Evolutionary conservation across 1,140 invertebrate species (phyloP), one percentile per base, ranked within the genome.

Genomic region (Aradophagus sp.): DNA sequence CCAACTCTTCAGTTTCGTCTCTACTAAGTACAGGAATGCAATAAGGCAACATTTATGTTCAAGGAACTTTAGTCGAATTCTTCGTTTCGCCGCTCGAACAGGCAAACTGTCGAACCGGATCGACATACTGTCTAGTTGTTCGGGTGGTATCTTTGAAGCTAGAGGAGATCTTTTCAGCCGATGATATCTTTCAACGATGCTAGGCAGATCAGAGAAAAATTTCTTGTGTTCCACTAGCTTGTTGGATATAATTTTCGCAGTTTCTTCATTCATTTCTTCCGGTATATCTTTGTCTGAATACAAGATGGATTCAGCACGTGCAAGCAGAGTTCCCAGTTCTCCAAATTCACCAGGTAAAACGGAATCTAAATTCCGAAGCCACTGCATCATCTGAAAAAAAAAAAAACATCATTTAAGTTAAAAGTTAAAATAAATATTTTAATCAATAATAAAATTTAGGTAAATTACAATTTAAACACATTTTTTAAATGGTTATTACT

Each of bases 21-120:
- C 95, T 27, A 96, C 93, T 36, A 95, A 87, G 78, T 93, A 92
- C 16, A 97, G 89, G 84, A 97, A 96, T 34, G 94, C 95, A 66
- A 97, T 91, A 59, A 96, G 89, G 84, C 95, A 96, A 84, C 94
- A 96, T 86, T 95, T 95, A 80, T 96, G 94, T 86, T 96, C 94
- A 39, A 96, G 87, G 86, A 94, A 96, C 80, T 96, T 95, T 70
- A 97, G 87, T 78, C 90, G 90, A 8, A 94, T 91, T 78, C 93
- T 89, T 66, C 94, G 88, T 74, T 93, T 92, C 8, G 90, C 89
- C 7, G 93, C 93, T 72, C 89, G 88, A 42, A 87, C 88, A 70
- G 89, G 90, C 26, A 96, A 87, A 10, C 88, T 89, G 27, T 91
- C 89, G 14, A 97, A 86, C 75, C 96, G 88, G 14, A 88, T 85